Conservation (phyloP, 2,797 vertebrate species). For the Anomalospiza imberbis region DNA sequence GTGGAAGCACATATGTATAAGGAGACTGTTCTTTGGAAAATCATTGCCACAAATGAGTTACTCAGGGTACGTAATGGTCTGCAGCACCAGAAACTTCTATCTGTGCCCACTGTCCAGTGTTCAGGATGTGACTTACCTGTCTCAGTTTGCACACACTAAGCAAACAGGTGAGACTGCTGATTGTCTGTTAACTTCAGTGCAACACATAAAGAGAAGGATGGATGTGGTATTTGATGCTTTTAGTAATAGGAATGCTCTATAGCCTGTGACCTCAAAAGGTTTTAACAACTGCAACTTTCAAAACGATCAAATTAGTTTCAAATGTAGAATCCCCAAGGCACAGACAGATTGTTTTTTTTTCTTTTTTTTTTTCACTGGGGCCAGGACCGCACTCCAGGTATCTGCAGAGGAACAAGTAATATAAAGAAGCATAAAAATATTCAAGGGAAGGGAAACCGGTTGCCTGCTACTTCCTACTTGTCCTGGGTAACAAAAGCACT, state of each 20-base stretch:
- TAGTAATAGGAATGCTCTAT: not conserved
- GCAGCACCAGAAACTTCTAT: not conserved
- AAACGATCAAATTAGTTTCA: not conserved
- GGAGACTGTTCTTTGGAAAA: not conserved
- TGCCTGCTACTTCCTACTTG: not conserved
- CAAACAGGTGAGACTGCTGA: not conserved
- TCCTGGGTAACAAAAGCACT: not conserved
- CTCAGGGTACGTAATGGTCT: not conserved
- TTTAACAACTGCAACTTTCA: not conserved
- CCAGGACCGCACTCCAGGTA: not conserved
- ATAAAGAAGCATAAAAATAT: not conserved
- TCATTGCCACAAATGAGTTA: not conserved
- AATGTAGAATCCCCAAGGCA: not conserved
- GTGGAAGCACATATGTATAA: not conserved
- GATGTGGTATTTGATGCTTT: not conserved
- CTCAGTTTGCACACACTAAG: not conserved
- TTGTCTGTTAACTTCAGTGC: not conserved
- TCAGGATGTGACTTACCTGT: accelerated
- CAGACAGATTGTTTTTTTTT: accelerated
- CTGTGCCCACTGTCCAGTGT: not conserved
- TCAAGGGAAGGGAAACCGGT: not conserved
- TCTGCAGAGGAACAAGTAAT: not conserved
- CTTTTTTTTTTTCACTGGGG: accelerated
- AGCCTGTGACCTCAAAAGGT: not conserved
- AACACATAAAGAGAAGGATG: not conserved